A percentile compares a stretch with the other conserved stretches of the same genome.
phyloP scores from a whole-genome alignment of 1,140 invertebrate genomes.

The Leptinotarsa undecemlineata region DNA sequence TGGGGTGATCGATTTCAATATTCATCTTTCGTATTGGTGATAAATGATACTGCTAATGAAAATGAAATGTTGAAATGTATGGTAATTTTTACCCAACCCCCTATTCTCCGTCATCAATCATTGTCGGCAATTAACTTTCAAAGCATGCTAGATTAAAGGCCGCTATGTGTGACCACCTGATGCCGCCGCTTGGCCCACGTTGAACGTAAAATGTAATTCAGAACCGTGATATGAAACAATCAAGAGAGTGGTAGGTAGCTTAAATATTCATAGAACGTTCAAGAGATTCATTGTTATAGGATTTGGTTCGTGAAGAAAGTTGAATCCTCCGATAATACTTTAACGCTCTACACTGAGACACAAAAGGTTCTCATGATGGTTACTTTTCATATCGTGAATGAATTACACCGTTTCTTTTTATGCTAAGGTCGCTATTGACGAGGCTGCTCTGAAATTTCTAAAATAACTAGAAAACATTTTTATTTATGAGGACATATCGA shows the following conservation, averaged over 20 bases:
- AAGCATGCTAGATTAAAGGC: constrained; percentile 5
- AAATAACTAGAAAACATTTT: too few species aligned
- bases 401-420: too few species aligned
- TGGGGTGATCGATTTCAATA: not conserved
- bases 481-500: too few species aligned
- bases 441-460: too few species aligned
- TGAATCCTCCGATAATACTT: not conserved
- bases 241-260: constrained; percentile 4
- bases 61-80: not conserved
- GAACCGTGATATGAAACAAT: constrained; percentile 1
- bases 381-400: too few species aligned
- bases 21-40: not conserved
- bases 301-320: not conserved
- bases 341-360: too few species aligned
- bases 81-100: not conserved
- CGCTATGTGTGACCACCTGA: constrained; percentile 4
- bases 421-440: too few species aligned
- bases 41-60: not conserved
- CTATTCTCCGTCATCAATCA: not conserved
- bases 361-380: too few species aligned
- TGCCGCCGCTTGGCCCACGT: constrained; percentile 1
- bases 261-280: not conserved
- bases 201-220: not conserved
- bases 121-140: constrained; percentile 8
- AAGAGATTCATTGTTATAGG: not conserved